Evolutionary conservation across 2,888 invertebrate species (phyloP), one percentile per base, ranked within the genome.

Genomic region (Stenurella melanura): DNA sequence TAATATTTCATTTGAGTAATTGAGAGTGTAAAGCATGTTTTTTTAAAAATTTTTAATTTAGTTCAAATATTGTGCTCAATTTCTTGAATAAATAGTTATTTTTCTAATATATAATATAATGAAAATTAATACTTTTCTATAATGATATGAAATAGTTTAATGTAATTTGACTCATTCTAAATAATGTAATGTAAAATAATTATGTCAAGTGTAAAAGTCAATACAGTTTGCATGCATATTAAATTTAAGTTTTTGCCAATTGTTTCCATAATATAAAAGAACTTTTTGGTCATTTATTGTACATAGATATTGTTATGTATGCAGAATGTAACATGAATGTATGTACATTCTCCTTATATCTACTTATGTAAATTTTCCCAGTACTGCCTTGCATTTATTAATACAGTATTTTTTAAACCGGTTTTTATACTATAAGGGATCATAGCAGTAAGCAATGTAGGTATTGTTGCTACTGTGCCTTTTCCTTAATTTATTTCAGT

Each of bases 41-140:
- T 70, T 50, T 63, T 57, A 11, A n/a, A n/a, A n/a, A n/a, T n/a
- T n/a, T n/a, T n/a, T n/a, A 21, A 50, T 61, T 54, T 19, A 30
- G 18, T 72, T 19, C 30, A 30, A 72, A 64, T 21, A 15, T 58
- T 73, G 57, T 64, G 72, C 50, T 63, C 66, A 64, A 64, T 73
- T 54, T 56, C 42, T 64, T 15, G 38, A 56, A 64, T 57, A 38
- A 38, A 19, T 64, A 64, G 64, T 73, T 73, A 64, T 73, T 42
- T 64, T 66, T 57, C 73, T 58, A 73, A 58, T 30, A 26, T 42
- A 50, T 66, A 67, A 21, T 58, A n/a, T 50, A 18, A 12, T n/a
- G 19, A 64, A 50, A 17, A 42, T 66, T 19, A 50, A 56, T 18
- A 18, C 54, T 67, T 56, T 67, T 26, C 26, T 21, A 15, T 67